These are phyloP conservation scores for Probosciger aterrimus DNA, from an alignment of 2,113 vertebrate species.

Conservation along the genomic window DNA sequence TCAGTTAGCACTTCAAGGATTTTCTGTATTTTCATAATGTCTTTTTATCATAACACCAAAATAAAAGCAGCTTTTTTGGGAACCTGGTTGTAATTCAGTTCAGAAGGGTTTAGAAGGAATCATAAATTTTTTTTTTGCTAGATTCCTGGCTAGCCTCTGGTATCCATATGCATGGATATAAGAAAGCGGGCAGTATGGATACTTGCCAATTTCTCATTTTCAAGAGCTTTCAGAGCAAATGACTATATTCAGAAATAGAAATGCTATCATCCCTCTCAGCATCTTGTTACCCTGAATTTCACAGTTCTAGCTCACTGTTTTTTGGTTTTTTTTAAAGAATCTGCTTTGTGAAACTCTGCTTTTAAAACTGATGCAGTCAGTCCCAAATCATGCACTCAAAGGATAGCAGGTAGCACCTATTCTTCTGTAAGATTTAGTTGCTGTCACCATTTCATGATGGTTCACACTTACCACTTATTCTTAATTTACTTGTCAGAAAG, in stretches of 20 bases:
- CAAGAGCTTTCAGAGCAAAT: conserved; percentile 27
- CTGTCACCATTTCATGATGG: neutral
- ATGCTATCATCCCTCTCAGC: neutral
- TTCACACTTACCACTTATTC: neutral
- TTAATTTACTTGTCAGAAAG: neutral
- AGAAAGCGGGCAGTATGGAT: neutral
- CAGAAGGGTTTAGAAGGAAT: neutral
- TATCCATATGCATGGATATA: neutral
- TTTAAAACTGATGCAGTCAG: neutral
- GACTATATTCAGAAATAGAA: neutral
- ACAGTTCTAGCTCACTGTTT: neutral
- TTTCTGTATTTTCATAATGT: neutral
- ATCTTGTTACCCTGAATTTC: neutral
- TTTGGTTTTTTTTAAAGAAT: neutral
- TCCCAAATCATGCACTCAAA: neutral
- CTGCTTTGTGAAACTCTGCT: neutral
- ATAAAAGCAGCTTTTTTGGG: neutral
- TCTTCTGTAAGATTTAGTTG: neutral
- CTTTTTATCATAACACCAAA: neutral
- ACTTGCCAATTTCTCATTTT: neutral
- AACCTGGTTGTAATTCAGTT: neutral
- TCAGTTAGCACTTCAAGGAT: neutral
- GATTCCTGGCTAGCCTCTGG: neutral
- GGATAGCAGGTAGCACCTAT: neutral
- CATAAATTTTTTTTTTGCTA: neutral